phyloP scores from a whole-genome alignment of 2,888 invertebrate species.

The Parnassius apollo region DNA sequence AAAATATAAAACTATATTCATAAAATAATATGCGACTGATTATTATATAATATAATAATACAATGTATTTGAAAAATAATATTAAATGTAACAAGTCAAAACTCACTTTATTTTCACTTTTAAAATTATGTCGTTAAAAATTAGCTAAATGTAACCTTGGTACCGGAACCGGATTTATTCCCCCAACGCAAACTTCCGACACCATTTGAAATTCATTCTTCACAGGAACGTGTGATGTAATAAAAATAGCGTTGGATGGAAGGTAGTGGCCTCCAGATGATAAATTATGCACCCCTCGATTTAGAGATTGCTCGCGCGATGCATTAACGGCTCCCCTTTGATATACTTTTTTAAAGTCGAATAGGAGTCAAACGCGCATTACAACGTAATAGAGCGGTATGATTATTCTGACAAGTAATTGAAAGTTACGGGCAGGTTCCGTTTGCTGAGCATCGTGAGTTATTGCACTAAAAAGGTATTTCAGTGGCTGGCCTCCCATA shows the following conservation, averaged over 20 bases:
- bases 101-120: conserved; percentile 24
- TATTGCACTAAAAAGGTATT: not conserved
- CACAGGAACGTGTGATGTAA: conserved; percentile 75
- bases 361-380: conserved; percentile 66
- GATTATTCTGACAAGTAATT: conserved; percentile 32
- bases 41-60: too few species aligned
- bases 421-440: conserved; percentile 1
- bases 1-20: too few species aligned
- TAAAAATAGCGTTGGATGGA: conserved; percentile 76
- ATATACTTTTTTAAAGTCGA: conserved; percentile 63
- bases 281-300: conserved; percentile 79
- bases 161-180: conserved; percentile 59
- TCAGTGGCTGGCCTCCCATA: too few species aligned
- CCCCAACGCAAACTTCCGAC: conserved; percentile 75
- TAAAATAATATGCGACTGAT: too few species aligned
- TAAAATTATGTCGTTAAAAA: conserved; percentile 22
- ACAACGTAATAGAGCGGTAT: conserved; percentile 48
- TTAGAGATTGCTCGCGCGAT: conserved; percentile 66
- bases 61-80: too few species aligned
- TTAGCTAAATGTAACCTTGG: conserved; percentile 32
- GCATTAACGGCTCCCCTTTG: conserved; percentile 70
- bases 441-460: not conserved
- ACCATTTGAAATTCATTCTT: conserved; percentile 81
- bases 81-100: conserved; percentile 11
- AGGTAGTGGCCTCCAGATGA: conserved; percentile 55